A percentile compares a stretch with the other conserved stretches of the same genome.
phyloP scores from a whole-genome alignment of 2,888 invertebrate species.

The Pandemis cinnamomeana region DNA sequence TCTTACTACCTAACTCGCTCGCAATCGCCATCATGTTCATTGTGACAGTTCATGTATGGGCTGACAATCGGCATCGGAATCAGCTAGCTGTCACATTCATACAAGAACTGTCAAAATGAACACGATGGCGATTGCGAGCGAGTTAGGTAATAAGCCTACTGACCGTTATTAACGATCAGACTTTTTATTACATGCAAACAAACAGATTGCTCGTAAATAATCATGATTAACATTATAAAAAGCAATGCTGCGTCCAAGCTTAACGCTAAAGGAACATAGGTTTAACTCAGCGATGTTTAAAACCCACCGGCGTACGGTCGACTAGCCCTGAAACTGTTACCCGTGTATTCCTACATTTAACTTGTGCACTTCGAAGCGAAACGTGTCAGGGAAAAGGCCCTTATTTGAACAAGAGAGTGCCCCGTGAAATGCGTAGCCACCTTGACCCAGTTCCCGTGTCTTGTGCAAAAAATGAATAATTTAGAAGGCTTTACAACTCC shows the following conservation, averaged over 20 bases:
- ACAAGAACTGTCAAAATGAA: too few species aligned
- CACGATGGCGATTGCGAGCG: too few species aligned
- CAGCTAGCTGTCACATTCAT: too few species aligned
- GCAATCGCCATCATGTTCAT: too few species aligned
- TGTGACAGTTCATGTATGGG: too few species aligned
- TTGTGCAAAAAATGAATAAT: slow-evolving; percentile 37
- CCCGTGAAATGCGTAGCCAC: slow-evolving; percentile 64
- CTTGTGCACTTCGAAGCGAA: slow-evolving; percentile 13
- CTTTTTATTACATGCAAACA: too few species aligned
- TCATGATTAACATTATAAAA: background rate
- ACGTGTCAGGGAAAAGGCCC: slow-evolving; percentile 59
- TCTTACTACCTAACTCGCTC: too few species aligned
- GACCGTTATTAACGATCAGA: too few species aligned
- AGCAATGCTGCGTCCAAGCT: background rate
- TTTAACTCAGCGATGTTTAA: background rate
- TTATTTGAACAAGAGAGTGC: slow-evolving; percentile 64
- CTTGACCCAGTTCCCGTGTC: slow-evolving; percentile 41
- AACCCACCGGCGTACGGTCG: background rate
- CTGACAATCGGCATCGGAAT: too few species aligned
- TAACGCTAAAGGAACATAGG: too few species aligned
- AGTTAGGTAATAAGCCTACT: too few species aligned
- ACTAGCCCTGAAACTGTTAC: slow-evolving; percentile 13
- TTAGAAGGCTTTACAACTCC: slow-evolving; percentile 30
- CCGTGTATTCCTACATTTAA: slow-evolving; percentile 27
- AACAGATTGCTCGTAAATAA: too few species aligned